Evolutionary conservation across 1,140 invertebrate genomes (phyloP), one percentile per base, ranked within the genome.

Genomic region (Phortica variegata): DNA sequence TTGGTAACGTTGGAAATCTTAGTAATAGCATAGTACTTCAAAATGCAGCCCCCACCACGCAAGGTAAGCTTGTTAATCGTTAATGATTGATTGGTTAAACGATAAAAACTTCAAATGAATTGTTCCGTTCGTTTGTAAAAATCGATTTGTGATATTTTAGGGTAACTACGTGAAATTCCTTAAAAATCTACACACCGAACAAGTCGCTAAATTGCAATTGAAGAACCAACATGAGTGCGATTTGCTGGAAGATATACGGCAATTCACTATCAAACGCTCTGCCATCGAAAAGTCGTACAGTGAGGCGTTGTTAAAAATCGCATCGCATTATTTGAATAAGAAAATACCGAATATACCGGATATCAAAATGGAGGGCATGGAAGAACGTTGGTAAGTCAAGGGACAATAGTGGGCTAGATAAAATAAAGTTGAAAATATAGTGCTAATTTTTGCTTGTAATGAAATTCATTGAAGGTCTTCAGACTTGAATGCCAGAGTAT

Each of bases 151-250:
- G 10, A 15, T 12, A 29, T 10, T 12, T 2, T 77, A 93, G 91
- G 89, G 91, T 72, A 89, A 91, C 78, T 88, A 88, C 78, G 84
- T 86, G 60, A 93, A 90, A 79, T 94, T 89, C 81, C 81, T 93
- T 50, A 93, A 93, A 81, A 91, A 91, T 79, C 82, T 95, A 39
- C 93, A 97, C 75, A 83, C 87, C 43, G 94, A 97, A 78, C 94
- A 97, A 78, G 82, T 93, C 40, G 84, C 90, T 5, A 95, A 95
- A 79, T 82, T 97, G 54, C 88, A 93, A 74, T 82, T 89, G 19
- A 97, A 97, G 78, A 95, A 96, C 77, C 93, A 96, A 77, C 93
- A 96, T 79, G 94, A 97, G 75, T 93, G 90, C 78, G 93, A 97
- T 75, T 80, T 97, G 48, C 79, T 97, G 37, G 94, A 97, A 79